Evolutionary conservation across 2,888 invertebrate genomes (phyloP), one percentile per base, ranked within the genome.

Genomic region (Scrobipalpa costella): DNA sequence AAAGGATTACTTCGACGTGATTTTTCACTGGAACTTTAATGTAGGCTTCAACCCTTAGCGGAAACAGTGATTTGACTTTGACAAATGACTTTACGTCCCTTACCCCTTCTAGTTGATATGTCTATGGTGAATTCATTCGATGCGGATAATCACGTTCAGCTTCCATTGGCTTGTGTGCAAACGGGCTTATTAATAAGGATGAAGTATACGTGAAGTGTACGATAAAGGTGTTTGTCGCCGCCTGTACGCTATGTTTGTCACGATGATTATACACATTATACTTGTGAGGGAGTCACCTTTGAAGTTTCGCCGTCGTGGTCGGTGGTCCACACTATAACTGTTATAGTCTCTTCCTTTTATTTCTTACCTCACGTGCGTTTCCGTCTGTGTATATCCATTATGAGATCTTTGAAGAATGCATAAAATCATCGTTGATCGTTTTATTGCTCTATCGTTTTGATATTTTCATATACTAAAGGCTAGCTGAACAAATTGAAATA

Each of bases 301-400:
- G 90, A 90, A 77, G 86, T 86, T 57, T 68, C 67, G 70, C 85
- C 83, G 84, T 72, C 86, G 76, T 76, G 76, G 82, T 80, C 85
- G 90, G 89, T 90, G 90, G 90, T 89, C 90, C 74, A 71, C 75
- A 78, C 77, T 55, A 34, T 55, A 52, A 55, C 55, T 34, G 55
- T 76, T 79, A 79, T 75, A 76, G 79, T 76, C 78, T 80, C 79
- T 75, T 79, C 81, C 80, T 86, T 87, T 86, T 87, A 83, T 81
- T 75, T 74, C 69, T 67, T 79, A 77, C 76, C 77, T 77, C 79
- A 78, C 81, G 79, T 77, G 79, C 34, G 84, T 81, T 88, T 88
- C 88, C 88, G 83, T 81, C 80, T 80, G 50, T 21, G 76, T 76
- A 75, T 78, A 77, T 76, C 79, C 83, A 87, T 84, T 85, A 81